Evolutionary conservation across 1,140 invertebrate genomes (phyloP).

Genomic region (Stratiolaelaps scimitus): DNA sequence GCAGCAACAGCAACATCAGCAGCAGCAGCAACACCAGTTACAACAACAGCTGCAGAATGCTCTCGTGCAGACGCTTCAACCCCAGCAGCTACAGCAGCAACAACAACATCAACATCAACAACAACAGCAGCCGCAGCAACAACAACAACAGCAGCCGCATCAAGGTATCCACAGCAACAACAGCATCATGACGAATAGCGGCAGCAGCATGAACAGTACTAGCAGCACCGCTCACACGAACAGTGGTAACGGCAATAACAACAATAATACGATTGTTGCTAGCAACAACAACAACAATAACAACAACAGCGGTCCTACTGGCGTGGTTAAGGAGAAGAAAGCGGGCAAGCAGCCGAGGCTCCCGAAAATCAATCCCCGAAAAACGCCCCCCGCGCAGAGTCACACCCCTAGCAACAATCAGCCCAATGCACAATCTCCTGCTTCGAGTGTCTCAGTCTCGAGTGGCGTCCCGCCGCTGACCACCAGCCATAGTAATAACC

Average conservation of each 20-base stretch:
- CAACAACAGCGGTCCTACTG: neutral
- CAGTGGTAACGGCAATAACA: neutral
- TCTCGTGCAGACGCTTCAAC: neutral
- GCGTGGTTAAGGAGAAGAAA: neutral
- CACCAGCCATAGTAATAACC: too few relatives aligned
- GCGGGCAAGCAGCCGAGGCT: neutral
- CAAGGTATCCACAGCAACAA: conserved; percentile 7
- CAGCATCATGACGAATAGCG: neutral
- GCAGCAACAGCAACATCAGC: conserved; percentile 14
- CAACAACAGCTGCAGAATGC: neutral
- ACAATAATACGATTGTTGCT: neutral
- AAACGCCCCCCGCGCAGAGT: conserved; percentile 17
- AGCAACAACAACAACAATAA: conserved; percentile 9
- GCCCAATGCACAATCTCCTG: neutral
- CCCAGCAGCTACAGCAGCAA: neutral
- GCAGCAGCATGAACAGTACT: neutral
- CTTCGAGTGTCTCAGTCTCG: neutral
- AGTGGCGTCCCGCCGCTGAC: neutral
- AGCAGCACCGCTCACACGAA: neutral
- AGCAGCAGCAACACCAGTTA: neutral
- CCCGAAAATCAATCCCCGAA: conserved; percentile 28
- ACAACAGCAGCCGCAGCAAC: conserved; percentile 12
- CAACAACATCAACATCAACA: conserved; percentile 9
- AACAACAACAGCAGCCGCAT: neutral
- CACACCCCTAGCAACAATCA: too few relatives aligned